Evolutionary conservation across 1,140 invertebrate genomes (phyloP), one percentile per base, ranked within the genome.

Genomic region (Microplitis demolitor): DNA sequence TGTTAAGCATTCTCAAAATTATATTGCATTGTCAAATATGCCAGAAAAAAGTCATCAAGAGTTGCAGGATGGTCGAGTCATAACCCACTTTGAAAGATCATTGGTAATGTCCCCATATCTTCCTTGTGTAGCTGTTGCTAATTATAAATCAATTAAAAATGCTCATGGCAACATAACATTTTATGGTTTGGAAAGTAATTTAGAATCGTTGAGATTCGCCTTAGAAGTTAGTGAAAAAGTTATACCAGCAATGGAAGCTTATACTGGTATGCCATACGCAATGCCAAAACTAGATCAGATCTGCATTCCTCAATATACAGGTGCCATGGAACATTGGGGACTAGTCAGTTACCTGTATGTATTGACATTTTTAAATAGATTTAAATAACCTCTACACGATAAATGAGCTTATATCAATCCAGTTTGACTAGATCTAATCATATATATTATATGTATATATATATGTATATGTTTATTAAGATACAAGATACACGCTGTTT

Each of bases 41-140:
- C 87, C 86, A 61, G 76, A 85, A 60, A 56, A 66, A 39, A 78
- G 72, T 75, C 86, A n/a, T 37, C 61, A 66, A 11, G 24, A 51
- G 16, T 14, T 56, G n/a, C 61, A 50, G 1, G 69, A 74, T 69
- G 68, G 62, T 4, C 69, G 72, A 64, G 33, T 72, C 4, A 66
- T 74, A 14, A 75, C 76, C 13, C 33, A 74, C 37, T 76, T 78
- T 67, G 61, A 76, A 69, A 70, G 53, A 53, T 80, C 78, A 13
- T 64, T 68, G 3, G 24, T 54, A 56, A 94, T 94, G 91, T 91
- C 92, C 3, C 92, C 93, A 2, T 95, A 95, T 80, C 83, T 94
- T 14, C 82, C 95, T 5, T 92, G 92, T 1, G 91, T 94, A 79
- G 88, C 92, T 33, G 39, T 69, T 4, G 88, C 89, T 39, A 91